phyloP scores from a whole-genome alignment of 92 coral and sea anemone genomes.

The Epizoanthus rinbou region DNA sequence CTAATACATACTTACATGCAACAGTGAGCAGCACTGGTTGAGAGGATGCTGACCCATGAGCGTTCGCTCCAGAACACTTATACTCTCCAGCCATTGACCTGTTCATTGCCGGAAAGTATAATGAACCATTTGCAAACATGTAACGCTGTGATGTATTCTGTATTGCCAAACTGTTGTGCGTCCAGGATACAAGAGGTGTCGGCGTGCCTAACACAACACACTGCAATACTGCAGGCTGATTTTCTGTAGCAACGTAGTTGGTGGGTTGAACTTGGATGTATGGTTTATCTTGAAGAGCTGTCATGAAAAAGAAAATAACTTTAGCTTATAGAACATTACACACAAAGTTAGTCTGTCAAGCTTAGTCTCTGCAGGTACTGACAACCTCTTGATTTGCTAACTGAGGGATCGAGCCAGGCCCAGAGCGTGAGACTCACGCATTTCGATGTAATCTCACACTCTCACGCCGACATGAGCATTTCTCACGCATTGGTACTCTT shows the following conservation, averaged over 20 bases:
- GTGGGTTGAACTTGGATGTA: constrained; percentile 86
- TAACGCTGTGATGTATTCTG: constrained; percentile 59
- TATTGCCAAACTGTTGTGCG: constrained; percentile 60
- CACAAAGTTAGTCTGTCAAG: not conserved
- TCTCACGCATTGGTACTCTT: too few relatives aligned
- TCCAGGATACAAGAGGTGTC: constrained; percentile 80
- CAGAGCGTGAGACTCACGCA: too few relatives aligned
- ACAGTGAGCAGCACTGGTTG: constrained; percentile 70
- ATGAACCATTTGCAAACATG: constrained; percentile 80
- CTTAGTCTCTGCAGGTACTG: too few relatives aligned
- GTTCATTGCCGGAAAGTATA: constrained; percentile 67
- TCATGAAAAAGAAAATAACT: not conserved
- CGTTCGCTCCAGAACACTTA: constrained; percentile 75
- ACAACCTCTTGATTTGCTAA: too few relatives aligned
- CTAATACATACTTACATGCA: constrained; percentile 81
- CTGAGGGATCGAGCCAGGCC: too few relatives aligned
- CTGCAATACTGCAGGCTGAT: constrained; percentile 67
- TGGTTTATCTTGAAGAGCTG: constrained; percentile 83
- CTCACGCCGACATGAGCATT: too few relatives aligned
- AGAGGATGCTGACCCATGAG: constrained; percentile 76
- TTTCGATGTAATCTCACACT: not conserved
- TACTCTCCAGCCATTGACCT: constrained; percentile 82
- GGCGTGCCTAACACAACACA: constrained; percentile 90
- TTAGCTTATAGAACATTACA: not conserved
- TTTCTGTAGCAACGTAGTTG: constrained; percentile 64